These are phyloP conservation scores for Meda fulgida DNA, from an alignment of 2,797 vertebrate species.

Conservation along the genomic window DNA sequence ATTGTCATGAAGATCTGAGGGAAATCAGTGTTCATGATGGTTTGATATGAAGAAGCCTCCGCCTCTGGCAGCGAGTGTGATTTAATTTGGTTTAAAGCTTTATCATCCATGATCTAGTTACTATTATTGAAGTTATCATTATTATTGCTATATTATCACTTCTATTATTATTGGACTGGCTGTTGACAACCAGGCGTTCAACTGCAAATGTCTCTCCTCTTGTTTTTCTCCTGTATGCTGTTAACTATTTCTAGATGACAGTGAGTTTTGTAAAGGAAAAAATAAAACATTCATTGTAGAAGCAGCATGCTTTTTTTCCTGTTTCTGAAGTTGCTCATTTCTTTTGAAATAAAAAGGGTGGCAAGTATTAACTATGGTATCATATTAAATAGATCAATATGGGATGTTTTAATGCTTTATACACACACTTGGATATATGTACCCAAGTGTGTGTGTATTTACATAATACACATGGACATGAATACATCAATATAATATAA, in stretches of 20 bases:
- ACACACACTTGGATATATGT: too few relatives aligned
- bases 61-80: slow-evolving; percentile 73
- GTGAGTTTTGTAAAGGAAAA: slow-evolving; percentile 93
- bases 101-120: slow-evolving; percentile 75
- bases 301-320: slow-evolving; percentile 41
- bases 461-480: too few relatives aligned
- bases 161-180: slow-evolving; percentile 82
- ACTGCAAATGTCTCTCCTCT: slow-evolving; percentile 84
- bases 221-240: slow-evolving; percentile 84
- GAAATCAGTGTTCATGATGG: slow-evolving; percentile 81
- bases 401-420: not conserved
- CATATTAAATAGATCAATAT: not conserved
- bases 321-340: not conserved
- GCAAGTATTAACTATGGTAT: not conserved
- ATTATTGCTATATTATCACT: slow-evolving; percentile 51
- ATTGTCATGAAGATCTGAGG: slow-evolving; percentile 76
- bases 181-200: slow-evolving; percentile 89
- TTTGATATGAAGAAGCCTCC: slow-evolving; percentile 74
- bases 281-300: slow-evolving; percentile 92
- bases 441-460: too few relatives aligned
- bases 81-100: slow-evolving; percentile 91
- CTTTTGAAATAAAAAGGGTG: not conserved
- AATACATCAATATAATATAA: too few relatives aligned
- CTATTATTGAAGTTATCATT: slow-evolving; percentile 67
- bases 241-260: slow-evolving; percentile 89